Conservation (phyloP, 2,113 vertebrate species). For the Maccullochella peelii region DNA sequence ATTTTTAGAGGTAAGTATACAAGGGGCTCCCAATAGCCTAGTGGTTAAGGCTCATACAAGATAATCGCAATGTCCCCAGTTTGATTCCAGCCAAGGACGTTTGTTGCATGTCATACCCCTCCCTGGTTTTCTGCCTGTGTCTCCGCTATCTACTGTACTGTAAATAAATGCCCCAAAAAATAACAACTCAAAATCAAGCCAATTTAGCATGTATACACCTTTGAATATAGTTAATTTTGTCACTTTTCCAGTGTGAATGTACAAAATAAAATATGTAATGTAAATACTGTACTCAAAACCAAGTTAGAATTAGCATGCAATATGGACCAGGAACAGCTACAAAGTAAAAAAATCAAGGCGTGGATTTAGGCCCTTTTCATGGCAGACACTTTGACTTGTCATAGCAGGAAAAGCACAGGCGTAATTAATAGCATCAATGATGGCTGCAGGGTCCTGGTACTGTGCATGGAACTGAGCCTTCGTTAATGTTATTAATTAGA, state of each 20-base stretch:
- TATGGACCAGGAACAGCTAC: background rate
- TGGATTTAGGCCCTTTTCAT: background rate
- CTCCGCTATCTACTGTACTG: background rate
- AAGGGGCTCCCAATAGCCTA: too few species aligned
- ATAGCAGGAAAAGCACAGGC: constrained; percentile 2
- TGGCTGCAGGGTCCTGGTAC: constrained; percentile 4
- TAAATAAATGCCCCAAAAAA: background rate
- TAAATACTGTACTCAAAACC: background rate
- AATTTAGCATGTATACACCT: background rate
- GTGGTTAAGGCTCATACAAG: too few species aligned
- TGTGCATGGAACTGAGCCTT: background rate
- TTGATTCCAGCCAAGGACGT: too few species aligned
- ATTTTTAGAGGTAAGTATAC: too few species aligned
- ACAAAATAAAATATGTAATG: too few species aligned
- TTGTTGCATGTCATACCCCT: background rate
- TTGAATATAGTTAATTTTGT: background rate
- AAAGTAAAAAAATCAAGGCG: background rate
- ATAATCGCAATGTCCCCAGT: too few species aligned
- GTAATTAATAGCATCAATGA: constrained; percentile 9
- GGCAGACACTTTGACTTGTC: constrained; percentile 1
- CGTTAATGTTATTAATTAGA: constrained; percentile 30
- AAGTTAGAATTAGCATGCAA: background rate
- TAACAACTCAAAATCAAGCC: background rate
- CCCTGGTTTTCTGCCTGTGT: background rate
- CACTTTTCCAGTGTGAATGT: background rate